phyloP scores from a whole-genome alignment of 2,797 vertebrate genomes.

The Caiman crocodilus region DNA sequence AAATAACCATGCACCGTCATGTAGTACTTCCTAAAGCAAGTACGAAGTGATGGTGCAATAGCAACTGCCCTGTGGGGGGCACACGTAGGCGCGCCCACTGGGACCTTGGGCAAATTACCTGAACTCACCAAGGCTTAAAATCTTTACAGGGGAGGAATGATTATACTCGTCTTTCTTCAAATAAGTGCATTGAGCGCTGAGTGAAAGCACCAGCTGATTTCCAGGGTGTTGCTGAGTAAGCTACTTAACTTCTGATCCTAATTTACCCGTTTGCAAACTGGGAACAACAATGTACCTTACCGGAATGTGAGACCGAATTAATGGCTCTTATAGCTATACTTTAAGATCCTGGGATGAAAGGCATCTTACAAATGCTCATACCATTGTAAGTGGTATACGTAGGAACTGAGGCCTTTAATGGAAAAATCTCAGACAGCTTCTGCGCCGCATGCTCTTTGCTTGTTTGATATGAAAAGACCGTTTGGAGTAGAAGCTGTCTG shows the following conservation, averaged over 20 bases:
- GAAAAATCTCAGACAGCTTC: background rate
- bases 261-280: background rate
- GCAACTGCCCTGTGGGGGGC: too few species aligned
- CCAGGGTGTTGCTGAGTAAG: background rate
- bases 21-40: too few species aligned
- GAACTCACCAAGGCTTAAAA: too few species aligned
- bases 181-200: too few species aligned
- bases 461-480: conserved; percentile 23
- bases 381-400: background rate
- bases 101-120: too few species aligned
- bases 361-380: background rate
- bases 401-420: background rate
- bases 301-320: background rate
- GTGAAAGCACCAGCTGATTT: background rate
- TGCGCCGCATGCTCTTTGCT: background rate
- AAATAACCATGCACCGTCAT: too few species aligned
- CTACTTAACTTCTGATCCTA: background rate
- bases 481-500: conserved; percentile 20
- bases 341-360: background rate
- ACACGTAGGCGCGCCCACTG: too few species aligned
- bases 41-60: too few species aligned
- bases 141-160: too few species aligned
- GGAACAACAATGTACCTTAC: conserved; percentile 33
- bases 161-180: too few species aligned
- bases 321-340: background rate